These are phyloP conservation scores for Drosophila ercepeae DNA, from an alignment of 1,140 invertebrate species.

Conservation along the genomic window DNA sequence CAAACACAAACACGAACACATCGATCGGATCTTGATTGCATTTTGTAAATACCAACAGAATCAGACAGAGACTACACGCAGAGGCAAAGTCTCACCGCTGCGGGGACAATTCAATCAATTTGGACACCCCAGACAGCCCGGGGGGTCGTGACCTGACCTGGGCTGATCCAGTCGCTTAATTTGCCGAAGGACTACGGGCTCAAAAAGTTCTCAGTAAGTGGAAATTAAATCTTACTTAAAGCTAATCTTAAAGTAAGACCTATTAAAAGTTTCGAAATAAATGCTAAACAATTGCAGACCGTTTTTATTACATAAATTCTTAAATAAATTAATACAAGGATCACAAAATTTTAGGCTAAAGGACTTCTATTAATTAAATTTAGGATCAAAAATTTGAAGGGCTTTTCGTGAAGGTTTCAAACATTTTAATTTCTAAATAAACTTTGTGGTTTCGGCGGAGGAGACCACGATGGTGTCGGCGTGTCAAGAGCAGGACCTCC, in stretches of 20 bases:
- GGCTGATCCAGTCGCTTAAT: not conserved
- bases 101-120: conserved; percentile 41
- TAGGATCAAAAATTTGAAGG: conserved; percentile 7
- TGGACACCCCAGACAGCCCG: conserved; percentile 4
- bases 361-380: too few species aligned
- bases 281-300: too few species aligned
- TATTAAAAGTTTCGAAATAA: too few species aligned
- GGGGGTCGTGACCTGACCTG: not conserved
- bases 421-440: conserved; percentile 78
- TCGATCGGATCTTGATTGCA: conserved; percentile 69
- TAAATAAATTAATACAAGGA: not conserved
- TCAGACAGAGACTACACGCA: conserved; percentile 19
- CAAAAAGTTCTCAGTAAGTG: not conserved
- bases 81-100: conserved; percentile 8
- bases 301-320: too few species aligned
- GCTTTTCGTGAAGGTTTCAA: not conserved
- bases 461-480: conserved; percentile 23
- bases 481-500: conserved; percentile 64
- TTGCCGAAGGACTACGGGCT: not conserved
- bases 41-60: conserved; percentile 64
- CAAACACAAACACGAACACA: not conserved
- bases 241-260: not conserved
- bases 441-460: conserved; percentile 53
- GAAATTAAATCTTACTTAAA: not conserved
- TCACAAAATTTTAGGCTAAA: conserved; percentile 12